Conservation (phyloP, 2,888 invertebrate species). For the Caenorhabditis wallacei region DNA sequence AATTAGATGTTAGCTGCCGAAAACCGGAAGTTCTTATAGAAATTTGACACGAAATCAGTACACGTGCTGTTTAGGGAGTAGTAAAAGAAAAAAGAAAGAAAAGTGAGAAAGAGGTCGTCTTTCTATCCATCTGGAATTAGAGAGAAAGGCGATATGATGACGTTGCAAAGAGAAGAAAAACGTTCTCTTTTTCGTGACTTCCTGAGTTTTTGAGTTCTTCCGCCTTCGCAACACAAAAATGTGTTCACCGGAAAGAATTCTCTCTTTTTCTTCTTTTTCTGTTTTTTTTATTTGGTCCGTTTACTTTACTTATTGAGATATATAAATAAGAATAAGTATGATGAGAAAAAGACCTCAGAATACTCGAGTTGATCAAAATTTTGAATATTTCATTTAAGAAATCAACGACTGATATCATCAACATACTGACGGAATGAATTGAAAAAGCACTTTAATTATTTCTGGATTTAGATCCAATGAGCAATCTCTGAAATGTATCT, state of each 20-base stretch:
- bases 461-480: too few relatives aligned
- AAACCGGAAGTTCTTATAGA: slow-evolving; percentile 26
- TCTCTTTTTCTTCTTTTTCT: slow-evolving; percentile 5
- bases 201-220: not conserved
- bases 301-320: not conserved
- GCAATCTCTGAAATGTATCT: too few relatives aligned
- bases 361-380: slow-evolving; percentile 23
- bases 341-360: slow-evolving; percentile 31
- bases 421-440: slow-evolving; percentile 2
- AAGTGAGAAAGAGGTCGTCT: slow-evolving; percentile 44
- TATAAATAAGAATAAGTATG: slow-evolving; percentile 1
- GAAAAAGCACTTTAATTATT: too few relatives aligned
- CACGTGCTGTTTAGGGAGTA: slow-evolving; percentile 20
- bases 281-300: slow-evolving; percentile 14
- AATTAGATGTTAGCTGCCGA: slow-evolving; percentile 2
- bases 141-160: slow-evolving; percentile 49
- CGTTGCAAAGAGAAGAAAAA: slow-evolving; percentile 20
- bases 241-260: slow-evolving; percentile 32
- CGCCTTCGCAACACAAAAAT: slow-evolving; percentile 33
- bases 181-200: slow-evolving; percentile 1
- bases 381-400: slow-evolving; percentile 31
- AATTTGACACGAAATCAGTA: slow-evolving; percentile 28
- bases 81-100: slow-evolving; percentile 21
- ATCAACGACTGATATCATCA: slow-evolving; percentile 33
- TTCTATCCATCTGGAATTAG: slow-evolving; percentile 49